Conservation (phyloP, 2,797 vertebrate species). For the Rousettus madagascariensis region DNA sequence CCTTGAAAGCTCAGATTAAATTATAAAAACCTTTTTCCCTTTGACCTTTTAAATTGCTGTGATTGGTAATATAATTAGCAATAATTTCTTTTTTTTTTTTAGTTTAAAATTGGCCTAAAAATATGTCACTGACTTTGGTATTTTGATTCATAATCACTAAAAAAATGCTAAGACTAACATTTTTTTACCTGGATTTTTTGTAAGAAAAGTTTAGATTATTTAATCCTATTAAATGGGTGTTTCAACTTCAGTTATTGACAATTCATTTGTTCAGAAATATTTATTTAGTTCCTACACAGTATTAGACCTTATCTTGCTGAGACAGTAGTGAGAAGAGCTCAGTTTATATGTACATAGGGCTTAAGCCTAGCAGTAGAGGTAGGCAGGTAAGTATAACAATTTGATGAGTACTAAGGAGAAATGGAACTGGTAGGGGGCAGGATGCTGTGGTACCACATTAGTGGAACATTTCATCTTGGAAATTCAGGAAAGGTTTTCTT, state of each 20-base stretch:
- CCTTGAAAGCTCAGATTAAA: constrained; percentile 31
- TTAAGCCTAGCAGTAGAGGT: background rate
- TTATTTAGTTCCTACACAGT: background rate
- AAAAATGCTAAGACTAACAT: background rate
- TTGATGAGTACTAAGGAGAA: background rate
- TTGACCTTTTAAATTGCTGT: background rate
- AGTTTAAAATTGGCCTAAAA: background rate
- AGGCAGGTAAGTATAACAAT: background rate
- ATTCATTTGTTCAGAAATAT: background rate
- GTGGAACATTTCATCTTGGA: background rate
- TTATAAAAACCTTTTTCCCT: background rate
- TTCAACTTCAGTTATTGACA: background rate
- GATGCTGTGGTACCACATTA: background rate
- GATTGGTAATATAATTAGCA: background rate
- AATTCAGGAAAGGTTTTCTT: background rate
- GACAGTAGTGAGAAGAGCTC: background rate
- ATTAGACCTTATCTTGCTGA: background rate
- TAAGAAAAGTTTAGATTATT: background rate
- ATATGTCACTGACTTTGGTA: background rate
- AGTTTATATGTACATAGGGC: background rate
- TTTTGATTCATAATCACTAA: background rate
- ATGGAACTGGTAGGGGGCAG: background rate
- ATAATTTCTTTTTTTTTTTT: background rate
- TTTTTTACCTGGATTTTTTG: background rate
- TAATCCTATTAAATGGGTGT: background rate